Evolutionary conservation across 2,888 invertebrate genomes (phyloP).

Genomic region (Eudasyphora cyanicolor): DNA sequence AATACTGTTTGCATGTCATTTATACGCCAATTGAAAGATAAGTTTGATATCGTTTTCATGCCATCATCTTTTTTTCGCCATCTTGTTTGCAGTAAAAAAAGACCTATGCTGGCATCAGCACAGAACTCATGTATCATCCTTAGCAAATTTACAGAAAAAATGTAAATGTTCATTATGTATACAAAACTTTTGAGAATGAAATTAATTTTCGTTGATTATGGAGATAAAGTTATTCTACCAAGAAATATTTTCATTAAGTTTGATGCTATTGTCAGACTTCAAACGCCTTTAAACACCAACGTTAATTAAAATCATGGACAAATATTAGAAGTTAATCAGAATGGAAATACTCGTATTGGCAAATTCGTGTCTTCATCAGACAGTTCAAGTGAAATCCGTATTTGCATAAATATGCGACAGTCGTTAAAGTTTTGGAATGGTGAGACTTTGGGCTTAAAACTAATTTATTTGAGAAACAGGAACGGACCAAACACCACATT

Average conservation of each 20-base stretch:
- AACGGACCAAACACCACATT: too few relatives aligned
- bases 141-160: background rate
- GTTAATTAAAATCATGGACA: background rate
- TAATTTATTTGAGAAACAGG: too few relatives aligned
- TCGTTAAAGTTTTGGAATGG: too few relatives aligned
- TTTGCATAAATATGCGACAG: too few relatives aligned
- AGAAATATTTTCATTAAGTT: too few relatives aligned
- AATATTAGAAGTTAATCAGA: constrained; percentile 1
- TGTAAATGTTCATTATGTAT: too few relatives aligned
- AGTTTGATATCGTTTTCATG: background rate
- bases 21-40: background rate
- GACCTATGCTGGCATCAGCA: too few relatives aligned
- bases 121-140: background rate
- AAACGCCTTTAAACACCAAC: background rate
- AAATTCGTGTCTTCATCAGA: background rate
- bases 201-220: background rate
- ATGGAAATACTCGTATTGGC: background rate
- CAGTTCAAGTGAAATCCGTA: background rate
- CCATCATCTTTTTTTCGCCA: too few relatives aligned
- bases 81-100: too few relatives aligned
- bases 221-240: background rate
- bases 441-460: too few relatives aligned
- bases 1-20: background rate
- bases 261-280: background rate
- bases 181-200: background rate